phyloP scores from a whole-genome alignment of 1,140 invertebrate species.

The Pachyrhynchus sulphureomaculatus region DNA sequence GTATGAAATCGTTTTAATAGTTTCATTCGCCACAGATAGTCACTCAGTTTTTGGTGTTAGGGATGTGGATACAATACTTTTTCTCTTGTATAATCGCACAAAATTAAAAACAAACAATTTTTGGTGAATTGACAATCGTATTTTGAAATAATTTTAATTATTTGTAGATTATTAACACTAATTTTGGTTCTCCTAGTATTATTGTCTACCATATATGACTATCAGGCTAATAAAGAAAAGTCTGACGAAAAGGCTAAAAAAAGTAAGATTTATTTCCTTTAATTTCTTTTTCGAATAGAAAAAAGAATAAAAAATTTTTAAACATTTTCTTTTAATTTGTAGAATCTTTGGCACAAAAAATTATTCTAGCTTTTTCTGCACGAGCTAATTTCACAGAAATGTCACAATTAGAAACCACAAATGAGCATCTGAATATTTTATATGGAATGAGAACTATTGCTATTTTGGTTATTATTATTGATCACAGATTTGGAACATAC shows the following conservation, averaged over 20 bases:
- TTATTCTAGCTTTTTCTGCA: slow-evolving; percentile 54
- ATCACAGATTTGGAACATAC: slow-evolving; percentile 55
- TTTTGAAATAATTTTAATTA: too few species aligned
- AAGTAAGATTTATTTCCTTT: slow-evolving; percentile 34
- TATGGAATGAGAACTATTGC: slow-evolving; percentile 57
- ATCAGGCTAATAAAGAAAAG: slow-evolving; percentile 23
- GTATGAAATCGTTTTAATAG: too few species aligned
- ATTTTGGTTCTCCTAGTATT: slow-evolving; percentile 38
- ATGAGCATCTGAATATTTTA: slow-evolving; percentile 52
- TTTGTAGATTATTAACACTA: slow-evolving; percentile 37
- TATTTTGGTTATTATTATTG: slow-evolving; percentile 55
- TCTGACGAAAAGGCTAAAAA: slow-evolving; percentile 36
- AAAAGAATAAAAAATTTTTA: background rate
- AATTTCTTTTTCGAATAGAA: background rate
- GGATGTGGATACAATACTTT: too few species aligned
- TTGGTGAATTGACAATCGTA: too few species aligned
- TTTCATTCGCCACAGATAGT: too few species aligned
- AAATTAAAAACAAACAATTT: too few species aligned
- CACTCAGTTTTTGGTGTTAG: too few species aligned
- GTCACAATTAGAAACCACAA: slow-evolving; percentile 50
- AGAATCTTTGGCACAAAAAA: slow-evolving; percentile 40
- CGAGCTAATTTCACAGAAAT: slow-evolving; percentile 52
- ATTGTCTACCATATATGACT: slow-evolving; percentile 41
- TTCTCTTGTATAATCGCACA: too few species aligned
- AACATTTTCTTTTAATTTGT: background rate